Percentiles rank a stretch among this genome's conserved stretches.
Conservation (phyloP, 2,113 vertebrate species). For the Vidua chalybeata region DNA sequence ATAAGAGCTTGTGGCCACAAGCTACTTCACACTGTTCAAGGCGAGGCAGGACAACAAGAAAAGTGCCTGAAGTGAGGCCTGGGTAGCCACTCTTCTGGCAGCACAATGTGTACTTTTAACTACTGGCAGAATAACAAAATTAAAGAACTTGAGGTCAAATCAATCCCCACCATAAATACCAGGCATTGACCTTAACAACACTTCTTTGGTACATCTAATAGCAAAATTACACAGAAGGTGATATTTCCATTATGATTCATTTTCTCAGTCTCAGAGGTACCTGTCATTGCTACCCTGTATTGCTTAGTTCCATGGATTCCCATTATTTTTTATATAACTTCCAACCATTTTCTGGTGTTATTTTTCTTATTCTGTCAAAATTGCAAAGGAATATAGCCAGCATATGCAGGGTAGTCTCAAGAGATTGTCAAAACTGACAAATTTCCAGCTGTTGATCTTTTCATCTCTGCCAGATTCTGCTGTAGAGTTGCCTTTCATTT, state of each 20-base stretch:
- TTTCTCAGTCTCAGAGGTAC: neutral
- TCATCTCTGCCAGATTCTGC: neutral
- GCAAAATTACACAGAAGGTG: neutral
- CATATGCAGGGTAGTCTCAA: neutral
- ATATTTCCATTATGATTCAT: neutral
- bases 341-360: neutral
- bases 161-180: neutral
- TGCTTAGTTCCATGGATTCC: neutral
- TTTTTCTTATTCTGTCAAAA: neutral
- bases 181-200: neutral
- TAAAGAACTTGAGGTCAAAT: neutral
- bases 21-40: neutral
- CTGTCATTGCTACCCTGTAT: neutral
- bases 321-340: neutral
- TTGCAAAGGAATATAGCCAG: neutral
- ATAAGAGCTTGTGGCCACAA: neutral
- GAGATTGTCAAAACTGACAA: neutral
- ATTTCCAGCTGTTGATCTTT: neutral
- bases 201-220: neutral
- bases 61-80: neutral
- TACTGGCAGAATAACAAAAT: constrained; percentile 3
- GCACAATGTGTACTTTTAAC: neutral
- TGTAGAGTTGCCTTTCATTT: neutral
- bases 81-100: neutral
- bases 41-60: neutral